Evolutionary conservation across 2,797 vertebrate genomes (phyloP).

Genomic region (Echiichthys vipera): DNA sequence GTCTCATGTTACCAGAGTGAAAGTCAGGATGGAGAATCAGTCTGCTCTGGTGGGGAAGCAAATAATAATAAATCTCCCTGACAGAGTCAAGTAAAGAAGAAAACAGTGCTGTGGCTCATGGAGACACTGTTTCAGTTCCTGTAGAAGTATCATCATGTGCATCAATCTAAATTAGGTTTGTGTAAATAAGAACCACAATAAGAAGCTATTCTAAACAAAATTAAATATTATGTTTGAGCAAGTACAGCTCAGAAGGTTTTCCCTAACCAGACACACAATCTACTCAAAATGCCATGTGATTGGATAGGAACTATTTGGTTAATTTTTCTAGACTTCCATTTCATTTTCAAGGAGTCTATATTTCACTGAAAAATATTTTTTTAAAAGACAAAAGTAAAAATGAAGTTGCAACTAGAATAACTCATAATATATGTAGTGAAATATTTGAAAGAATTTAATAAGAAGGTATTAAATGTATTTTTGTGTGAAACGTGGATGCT

Average conservation of each 20-base stretch:
- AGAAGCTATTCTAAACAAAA: neutral
- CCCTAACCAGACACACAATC: neutral
- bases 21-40: conserved; percentile 32
- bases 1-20: conserved; percentile 36
- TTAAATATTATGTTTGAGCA: neutral
- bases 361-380: neutral
- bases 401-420: neutral
- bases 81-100: neutral
- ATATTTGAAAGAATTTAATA: too few relatives aligned
- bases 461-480: too few relatives aligned
- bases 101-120: neutral
- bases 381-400: neutral
- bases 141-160: neutral
- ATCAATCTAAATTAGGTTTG: too few relatives aligned
- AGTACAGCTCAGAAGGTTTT: neutral
- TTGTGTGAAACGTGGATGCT: too few relatives aligned
- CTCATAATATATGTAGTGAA: too few relatives aligned
- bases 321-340: neutral
- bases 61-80: neutral
- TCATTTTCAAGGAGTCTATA: neutral
- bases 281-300: neutral
- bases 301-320: neutral
- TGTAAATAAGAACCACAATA: neutral
- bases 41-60: neutral
- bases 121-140: conserved; percentile 25